phyloP scores from a whole-genome alignment of 1,140 invertebrate genomes.

The Papilio dardanus region DNA sequence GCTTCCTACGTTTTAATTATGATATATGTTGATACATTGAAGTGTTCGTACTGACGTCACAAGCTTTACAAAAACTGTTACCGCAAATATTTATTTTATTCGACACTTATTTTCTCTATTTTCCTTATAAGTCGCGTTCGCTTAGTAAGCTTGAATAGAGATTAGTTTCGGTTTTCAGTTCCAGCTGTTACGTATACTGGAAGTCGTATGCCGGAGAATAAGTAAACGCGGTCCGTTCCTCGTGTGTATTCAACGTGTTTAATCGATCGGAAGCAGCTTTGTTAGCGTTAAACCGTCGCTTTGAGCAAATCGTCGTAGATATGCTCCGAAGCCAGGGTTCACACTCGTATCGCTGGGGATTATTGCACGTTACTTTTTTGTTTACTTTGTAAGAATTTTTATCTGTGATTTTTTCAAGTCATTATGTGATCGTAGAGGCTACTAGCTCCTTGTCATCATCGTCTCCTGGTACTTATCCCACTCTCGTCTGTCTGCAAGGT shows the following conservation, averaged over 20 bases:
- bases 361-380: background rate
- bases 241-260: constrained; percentile 31
- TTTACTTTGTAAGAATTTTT: background rate
- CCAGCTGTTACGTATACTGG: constrained; percentile 22
- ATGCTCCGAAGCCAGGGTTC: constrained; percentile 14
- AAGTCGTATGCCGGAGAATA: constrained; percentile 22
- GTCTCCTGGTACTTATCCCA: no score
- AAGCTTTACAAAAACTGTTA: background rate
- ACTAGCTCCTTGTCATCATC: no score
- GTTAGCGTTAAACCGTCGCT: constrained; percentile 26
- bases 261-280: constrained; percentile 33
- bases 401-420: no score
- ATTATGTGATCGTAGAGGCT: no score
- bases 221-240: constrained; percentile 27
- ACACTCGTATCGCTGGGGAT: background rate
- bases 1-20: no score
- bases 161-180: constrained; percentile 29
- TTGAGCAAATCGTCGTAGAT: constrained; percentile 28
- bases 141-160: constrained; percentile 13
- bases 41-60: background rate
- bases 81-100: background rate
- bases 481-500: no score
- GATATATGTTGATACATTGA: no score
- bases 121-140: background rate
- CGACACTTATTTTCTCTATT: background rate